A percentile compares a stretch with the other conserved stretches of the same genome.
Evolutionary conservation across 2,797 vertebrate species (phyloP).

Genomic region (Otolemur crassicaudatus): DNA sequence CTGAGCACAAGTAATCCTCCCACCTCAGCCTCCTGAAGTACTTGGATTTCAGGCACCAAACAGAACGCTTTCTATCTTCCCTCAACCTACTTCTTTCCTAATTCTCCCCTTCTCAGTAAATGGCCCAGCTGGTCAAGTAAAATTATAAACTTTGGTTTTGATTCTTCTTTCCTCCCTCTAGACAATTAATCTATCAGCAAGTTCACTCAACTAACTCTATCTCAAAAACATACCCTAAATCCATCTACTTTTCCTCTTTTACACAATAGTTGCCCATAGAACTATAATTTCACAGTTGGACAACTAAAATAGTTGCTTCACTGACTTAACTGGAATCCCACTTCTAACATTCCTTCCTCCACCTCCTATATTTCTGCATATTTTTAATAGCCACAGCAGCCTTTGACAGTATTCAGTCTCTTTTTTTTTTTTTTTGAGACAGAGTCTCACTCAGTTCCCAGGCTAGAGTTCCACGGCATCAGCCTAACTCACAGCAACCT

Average conservation of each 20-base stretch:
- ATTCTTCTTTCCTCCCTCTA: background rate
- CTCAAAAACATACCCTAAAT: slow-evolving; percentile 12
- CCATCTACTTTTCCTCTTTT: slow-evolving; percentile 9
- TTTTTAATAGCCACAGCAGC: background rate
- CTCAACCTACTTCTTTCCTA: background rate
- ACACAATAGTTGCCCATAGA: background rate
- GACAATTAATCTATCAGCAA: background rate
- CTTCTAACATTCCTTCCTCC: background rate
- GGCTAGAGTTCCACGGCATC: too few species aligned
- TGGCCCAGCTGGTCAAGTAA: background rate
- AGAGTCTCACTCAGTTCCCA: too few species aligned
- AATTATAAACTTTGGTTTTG: background rate
- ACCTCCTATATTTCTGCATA: background rate
- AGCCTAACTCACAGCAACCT: too few species aligned
- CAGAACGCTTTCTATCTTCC: background rate
- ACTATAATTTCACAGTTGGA: background rate
- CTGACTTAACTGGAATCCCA: background rate
- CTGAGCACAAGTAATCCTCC: background rate
- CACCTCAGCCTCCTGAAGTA: background rate
- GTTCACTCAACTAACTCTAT: slow-evolving; percentile 6
- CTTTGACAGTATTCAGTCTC: background rate
- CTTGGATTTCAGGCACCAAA: background rate
- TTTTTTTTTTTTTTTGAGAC: too few species aligned
- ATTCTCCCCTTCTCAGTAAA: background rate
- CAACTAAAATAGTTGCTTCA: background rate